Evolutionary conservation across 2,888 invertebrate species (phyloP).

Genomic region (Chymomyza caudatula): DNA sequence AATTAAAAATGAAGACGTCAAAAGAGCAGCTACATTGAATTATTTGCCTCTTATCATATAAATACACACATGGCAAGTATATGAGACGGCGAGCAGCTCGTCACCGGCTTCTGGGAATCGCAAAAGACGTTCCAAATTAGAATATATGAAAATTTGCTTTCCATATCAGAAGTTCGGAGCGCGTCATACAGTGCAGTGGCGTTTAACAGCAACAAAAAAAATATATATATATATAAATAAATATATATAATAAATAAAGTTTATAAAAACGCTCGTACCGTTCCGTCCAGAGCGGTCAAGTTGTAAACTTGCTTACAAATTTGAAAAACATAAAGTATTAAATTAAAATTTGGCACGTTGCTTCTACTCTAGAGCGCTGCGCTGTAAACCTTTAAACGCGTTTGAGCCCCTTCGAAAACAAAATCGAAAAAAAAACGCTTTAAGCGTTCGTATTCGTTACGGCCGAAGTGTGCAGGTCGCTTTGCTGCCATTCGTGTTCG

Average conservation of each 20-base stretch:
- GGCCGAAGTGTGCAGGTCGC: slow-evolving; percentile 28
- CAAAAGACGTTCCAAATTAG: slow-evolving; percentile 5
- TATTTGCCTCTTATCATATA: slow-evolving; percentile 68
- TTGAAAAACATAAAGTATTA: slow-evolving; percentile 39
- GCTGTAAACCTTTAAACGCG: slow-evolving; percentile 5
- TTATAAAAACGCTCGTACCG: background rate
- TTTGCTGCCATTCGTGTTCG: slow-evolving; percentile 36
- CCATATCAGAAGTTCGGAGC: background rate
- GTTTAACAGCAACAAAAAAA: slow-evolving; percentile 7
- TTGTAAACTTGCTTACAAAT: slow-evolving; percentile 1
- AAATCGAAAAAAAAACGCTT: background rate
- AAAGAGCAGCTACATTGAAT: slow-evolving; percentile 35
- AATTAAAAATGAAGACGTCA: slow-evolving; percentile 59
- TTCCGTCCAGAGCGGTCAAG: background rate
- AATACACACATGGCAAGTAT: slow-evolving; percentile 59
- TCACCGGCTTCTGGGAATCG: slow-evolving; percentile 27
- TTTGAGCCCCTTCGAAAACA: slow-evolving; percentile 5
- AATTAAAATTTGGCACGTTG: slow-evolving; percentile 60
- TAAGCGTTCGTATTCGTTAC: slow-evolving; percentile 13
- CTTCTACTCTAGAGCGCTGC: background rate
- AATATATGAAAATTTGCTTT: background rate
- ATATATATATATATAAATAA: background rate
- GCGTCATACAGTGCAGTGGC: slow-evolving; percentile 1
- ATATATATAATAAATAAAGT: slow-evolving; percentile 21
- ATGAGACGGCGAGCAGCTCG: background rate